A percentile compares a stretch with the other conserved stretches of the same genome.
Evolutionary conservation across 2,888 invertebrate genomes (phyloP).

Genomic region (Epirrhoe tristata): DNA sequence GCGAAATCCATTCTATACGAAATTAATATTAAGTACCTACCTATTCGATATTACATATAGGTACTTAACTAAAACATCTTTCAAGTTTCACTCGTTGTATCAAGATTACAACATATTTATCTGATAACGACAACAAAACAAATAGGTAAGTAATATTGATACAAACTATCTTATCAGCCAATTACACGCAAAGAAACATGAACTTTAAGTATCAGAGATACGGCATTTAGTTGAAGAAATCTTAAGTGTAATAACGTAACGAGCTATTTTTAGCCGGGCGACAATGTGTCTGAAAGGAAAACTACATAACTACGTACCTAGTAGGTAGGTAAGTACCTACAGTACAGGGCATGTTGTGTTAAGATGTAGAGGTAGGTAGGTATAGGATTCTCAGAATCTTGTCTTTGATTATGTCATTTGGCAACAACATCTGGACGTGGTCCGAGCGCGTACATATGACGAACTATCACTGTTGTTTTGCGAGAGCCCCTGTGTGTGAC

Average conservation of each 20-base stretch:
- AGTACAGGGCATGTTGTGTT: conserved; percentile 22
- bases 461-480: not conserved
- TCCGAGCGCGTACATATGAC: not conserved
- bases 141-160: conserved; percentile 40
- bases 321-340: conserved; percentile 19
- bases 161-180: conserved; percentile 30
- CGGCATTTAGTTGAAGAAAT: conserved; percentile 11
- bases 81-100: conserved; percentile 15
- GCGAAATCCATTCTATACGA: too few relatives aligned
- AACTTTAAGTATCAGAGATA: conserved; percentile 19
- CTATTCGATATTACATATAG: not conserved
- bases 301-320: too few relatives aligned
- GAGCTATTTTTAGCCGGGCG: conserved; percentile 56
- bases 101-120: conserved; percentile 43
- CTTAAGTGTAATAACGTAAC: conserved; percentile 47
- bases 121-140: conserved; percentile 36
- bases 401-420: conserved; percentile 41
- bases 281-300: conserved; percentile 51
- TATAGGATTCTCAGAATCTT: conserved; percentile 21
- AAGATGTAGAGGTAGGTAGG: not conserved
- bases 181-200: conserved; percentile 2
- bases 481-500: not conserved
- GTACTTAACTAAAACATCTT: conserved; percentile 13
- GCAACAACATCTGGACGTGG: conserved; percentile 23
- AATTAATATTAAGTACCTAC: too few relatives aligned